Conservation (phyloP, 1,140 invertebrate species). For the Leptinotarsa texana region DNA sequence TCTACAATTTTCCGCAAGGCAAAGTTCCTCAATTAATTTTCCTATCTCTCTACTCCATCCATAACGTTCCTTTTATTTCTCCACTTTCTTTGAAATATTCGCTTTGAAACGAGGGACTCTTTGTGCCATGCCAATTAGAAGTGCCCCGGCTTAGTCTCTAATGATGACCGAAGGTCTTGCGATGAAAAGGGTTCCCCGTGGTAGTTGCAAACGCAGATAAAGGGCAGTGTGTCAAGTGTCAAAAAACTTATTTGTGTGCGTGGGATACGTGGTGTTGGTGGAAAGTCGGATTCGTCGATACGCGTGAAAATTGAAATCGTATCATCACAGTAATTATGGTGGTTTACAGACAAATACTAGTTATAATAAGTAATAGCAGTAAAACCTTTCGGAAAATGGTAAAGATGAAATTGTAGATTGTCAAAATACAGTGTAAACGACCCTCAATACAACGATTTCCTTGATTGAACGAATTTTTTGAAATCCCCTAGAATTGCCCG, state of each 20-base stretch:
- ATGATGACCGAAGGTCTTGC: background rate
- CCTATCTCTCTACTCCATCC: background rate
- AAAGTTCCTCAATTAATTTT: constrained; percentile 4
- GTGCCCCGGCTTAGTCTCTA: background rate
- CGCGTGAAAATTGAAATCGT: too few species aligned
- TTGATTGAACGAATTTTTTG: too few species aligned
- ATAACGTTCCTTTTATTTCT: background rate
- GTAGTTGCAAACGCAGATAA: background rate
- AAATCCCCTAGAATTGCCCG: too few species aligned
- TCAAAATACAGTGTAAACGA: too few species aligned
- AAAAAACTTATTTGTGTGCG: background rate
- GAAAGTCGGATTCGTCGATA: too few species aligned
- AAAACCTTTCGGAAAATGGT: too few species aligned
- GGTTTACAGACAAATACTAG: too few species aligned
- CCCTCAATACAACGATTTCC: too few species aligned
- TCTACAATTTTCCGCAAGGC: background rate
- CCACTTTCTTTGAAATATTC: background rate
- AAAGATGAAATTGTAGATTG: too few species aligned
- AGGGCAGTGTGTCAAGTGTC: background rate
- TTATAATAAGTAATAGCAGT: too few species aligned
- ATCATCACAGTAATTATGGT: too few species aligned
- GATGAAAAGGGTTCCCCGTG: background rate
- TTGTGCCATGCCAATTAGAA: background rate
- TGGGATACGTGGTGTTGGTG: too few species aligned
- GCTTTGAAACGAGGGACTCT: background rate